A percentile compares a stretch with the other conserved stretches of the same genome.
Evolutionary conservation across 2,113 vertebrate genomes (phyloP).

Genomic region (Cyphomyrus discorhynchus): DNA sequence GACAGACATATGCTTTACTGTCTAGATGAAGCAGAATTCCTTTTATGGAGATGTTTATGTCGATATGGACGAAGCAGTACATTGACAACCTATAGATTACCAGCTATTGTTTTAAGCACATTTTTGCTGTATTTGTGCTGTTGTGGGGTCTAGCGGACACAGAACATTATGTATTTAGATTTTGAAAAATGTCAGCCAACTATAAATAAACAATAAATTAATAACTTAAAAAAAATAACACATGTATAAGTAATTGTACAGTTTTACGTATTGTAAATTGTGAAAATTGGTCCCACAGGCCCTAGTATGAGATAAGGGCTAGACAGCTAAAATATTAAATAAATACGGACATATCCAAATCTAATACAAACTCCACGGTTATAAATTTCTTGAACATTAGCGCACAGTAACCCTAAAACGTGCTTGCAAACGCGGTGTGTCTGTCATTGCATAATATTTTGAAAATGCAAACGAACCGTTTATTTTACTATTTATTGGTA

Average conservation of each 20-base stretch:
- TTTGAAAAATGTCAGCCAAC: neutral
- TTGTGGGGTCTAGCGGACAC: neutral
- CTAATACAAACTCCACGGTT: neutral
- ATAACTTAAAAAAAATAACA: neutral
- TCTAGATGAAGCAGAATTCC: neutral
- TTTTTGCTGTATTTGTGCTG: neutral
- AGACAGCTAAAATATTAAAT: neutral
- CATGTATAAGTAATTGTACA: neutral
- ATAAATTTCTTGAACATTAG: neutral
- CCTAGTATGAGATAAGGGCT: neutral
- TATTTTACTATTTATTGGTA: neutral
- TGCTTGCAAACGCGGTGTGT: neutral
- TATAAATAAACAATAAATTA: neutral
- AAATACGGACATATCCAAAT: neutral
- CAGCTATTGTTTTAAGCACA: neutral
- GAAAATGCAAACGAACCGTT: neutral
- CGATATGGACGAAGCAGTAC: neutral
- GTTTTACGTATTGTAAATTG: neutral
- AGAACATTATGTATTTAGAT: neutral
- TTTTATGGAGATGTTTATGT: neutral
- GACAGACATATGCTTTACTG: neutral
- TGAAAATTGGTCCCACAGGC: neutral
- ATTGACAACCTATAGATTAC: neutral
- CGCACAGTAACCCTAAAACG: neutral
- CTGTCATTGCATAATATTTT: neutral